Evolutionary conservation across 1,140 invertebrate species (phyloP), one percentile per base, ranked within the genome.

Genomic region (Nautilus pompilius): DNA sequence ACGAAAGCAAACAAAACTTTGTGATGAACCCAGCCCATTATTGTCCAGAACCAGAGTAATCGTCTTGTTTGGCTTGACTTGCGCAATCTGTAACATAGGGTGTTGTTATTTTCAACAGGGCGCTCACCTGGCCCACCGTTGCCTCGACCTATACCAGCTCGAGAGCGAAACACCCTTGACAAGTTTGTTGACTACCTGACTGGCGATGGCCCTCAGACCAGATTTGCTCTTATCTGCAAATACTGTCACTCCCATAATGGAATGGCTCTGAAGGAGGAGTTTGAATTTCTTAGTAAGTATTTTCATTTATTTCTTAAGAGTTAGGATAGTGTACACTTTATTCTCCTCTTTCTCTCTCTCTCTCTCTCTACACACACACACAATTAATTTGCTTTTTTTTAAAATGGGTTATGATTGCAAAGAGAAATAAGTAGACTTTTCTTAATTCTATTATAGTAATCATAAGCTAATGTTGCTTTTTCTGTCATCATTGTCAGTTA

Each of bases 241-340:
- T 86, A 91, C 63, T 99, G 97, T 80, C 87, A 87, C 62, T 89
- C 89, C 13, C 96, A 99, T 79, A 99, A 99, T 85, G 96, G 97
- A 68, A 98, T 99, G 95, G 93, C 95, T 20, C 86, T 97, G 5
- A 89, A 90, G 76, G 96, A 99, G 82, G 97, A 99, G 77, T 99
- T 96, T 84, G 94, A 96, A 79, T 98, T 91, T 84, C 86, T 95
- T 62, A 87, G 90, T 90, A 83, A 85, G 80, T 78, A 32, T 63
- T 48, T 28, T 24, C 20, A 62, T 17, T 0, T 17, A 6, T 28
- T 54, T 54, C n/a, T 54, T 48, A 8, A 5, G n/a, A 3, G 2
- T 20, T 48, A 2, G n/a, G n/a, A 5, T 48, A 3, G 45, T 48
- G 2, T 17, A 20, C 8, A 17, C n/a, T 5, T 17, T 2, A 3